Conservation (phyloP, 2,888 invertebrate species). For the Megalurothrips usitatus region DNA sequence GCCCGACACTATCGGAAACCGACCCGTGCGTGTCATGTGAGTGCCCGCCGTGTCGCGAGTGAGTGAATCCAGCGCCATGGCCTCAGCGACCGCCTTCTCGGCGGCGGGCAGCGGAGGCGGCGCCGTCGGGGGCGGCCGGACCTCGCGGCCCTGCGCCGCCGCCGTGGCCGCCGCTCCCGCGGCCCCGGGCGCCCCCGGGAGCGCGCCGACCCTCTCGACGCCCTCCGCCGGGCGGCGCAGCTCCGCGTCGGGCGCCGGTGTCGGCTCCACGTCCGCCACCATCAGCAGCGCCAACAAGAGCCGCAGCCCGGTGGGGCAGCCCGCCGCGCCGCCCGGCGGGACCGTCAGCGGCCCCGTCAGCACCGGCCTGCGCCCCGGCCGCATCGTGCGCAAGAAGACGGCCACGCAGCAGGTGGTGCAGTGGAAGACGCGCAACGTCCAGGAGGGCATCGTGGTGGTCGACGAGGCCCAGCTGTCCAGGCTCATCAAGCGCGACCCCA, state of each 20-base stretch:
- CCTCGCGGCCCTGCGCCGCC: background rate
- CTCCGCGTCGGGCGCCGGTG: background rate
- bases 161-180: background rate
- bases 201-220: background rate
- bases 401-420: constrained; percentile 43
- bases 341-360: background rate
- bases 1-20: background rate
- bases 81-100: constrained; percentile 17
- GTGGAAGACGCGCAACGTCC: constrained; percentile 50
- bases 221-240: background rate
- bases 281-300: constrained; percentile 12
- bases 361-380: constrained; percentile 7
- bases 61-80: background rate
- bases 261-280: constrained; percentile 10
- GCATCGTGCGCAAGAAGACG: constrained; percentile 18
- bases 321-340: background rate
- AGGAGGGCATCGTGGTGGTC: constrained; percentile 49
- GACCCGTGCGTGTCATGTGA: background rate
- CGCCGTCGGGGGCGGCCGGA: background rate
- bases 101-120: background rate
- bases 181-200: background rate
- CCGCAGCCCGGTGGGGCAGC: background rate
- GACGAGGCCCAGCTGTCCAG: constrained; percentile 49
- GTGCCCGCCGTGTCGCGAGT: background rate
- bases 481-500: constrained; percentile 52